Evolutionary conservation across 2,797 vertebrate genomes (phyloP).

Genomic region (Cercopithecus mitis): DNA sequence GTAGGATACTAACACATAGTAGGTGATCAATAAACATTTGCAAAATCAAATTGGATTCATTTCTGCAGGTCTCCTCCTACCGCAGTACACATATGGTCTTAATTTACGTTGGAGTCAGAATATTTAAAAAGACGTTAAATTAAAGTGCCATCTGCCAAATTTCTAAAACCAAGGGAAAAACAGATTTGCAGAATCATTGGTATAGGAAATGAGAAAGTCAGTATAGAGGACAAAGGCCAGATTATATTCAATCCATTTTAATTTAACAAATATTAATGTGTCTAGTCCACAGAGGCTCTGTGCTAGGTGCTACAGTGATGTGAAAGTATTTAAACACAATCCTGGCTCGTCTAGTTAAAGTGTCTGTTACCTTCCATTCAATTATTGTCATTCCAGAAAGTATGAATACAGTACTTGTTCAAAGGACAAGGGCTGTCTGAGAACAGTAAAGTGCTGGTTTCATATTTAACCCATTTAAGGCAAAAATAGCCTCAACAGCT

Average conservation of each 20-base stretch:
- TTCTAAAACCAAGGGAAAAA: constrained; percentile 57
- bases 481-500: constrained; percentile 8
- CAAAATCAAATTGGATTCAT: constrained; percentile 38
- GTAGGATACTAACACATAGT: constrained; percentile 13
- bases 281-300: neutral
- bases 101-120: constrained; percentile 54
- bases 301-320: neutral
- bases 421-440: neutral
- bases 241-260: constrained; percentile 53
- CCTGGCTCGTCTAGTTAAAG: neutral
- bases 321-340: neutral
- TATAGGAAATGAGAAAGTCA: constrained; percentile 42
- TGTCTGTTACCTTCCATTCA: neutral
- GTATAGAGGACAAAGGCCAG: constrained; percentile 33
- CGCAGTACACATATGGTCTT: constrained; percentile 50
- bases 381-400: neutral
- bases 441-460: neutral
- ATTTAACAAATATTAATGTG: constrained; percentile 57
- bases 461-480: neutral
- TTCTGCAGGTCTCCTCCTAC: constrained; percentile 39
- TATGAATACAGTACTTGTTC: neutral
- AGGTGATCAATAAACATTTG: constrained; percentile 49
- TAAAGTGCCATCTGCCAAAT: constrained; percentile 64
- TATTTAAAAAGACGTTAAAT: constrained; percentile 70
- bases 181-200: constrained; percentile 59